phyloP scores from a whole-genome alignment of 2,888 invertebrate genomes.

The Orthosia gracilis region DNA sequence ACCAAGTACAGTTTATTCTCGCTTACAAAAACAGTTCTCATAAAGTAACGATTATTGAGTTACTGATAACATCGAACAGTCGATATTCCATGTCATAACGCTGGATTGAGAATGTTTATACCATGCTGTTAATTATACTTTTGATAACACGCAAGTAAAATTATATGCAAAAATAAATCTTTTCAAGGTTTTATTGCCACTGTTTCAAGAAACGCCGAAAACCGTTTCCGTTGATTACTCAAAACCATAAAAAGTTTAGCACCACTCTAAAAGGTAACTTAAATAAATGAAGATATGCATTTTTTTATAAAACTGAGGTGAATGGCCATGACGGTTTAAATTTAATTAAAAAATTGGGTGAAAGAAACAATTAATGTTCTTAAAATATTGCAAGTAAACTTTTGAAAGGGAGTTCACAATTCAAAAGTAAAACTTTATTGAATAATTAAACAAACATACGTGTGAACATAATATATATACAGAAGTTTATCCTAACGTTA shows the following conservation, averaged over 20 bases:
- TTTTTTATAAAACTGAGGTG: constrained; percentile 50
- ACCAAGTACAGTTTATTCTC: constrained; percentile 24
- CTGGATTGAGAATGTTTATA: constrained; percentile 11
- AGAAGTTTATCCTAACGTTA: neutral
- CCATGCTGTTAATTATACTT: constrained; percentile 29
- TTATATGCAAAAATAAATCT: constrained; percentile 53
- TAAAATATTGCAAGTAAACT: constrained; percentile 13
- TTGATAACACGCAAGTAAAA: constrained; percentile 17
- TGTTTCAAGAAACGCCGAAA: constrained; percentile 42
- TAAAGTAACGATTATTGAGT: constrained; percentile 35
- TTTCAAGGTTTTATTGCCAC: constrained; percentile 40
- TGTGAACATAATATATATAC: neutral
- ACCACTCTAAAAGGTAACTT: constrained; percentile 41
- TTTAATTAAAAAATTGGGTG: constrained; percentile 11
- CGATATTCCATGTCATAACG: constrained; percentile 23
- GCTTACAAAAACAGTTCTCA: constrained; percentile 39
- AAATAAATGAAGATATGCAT: constrained; percentile 60
- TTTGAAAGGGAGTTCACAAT: neutral
- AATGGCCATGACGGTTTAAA: constrained; percentile 38
- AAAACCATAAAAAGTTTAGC: constrained; percentile 54
- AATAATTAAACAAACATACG: neutral
- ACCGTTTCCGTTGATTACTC: constrained; percentile 35
- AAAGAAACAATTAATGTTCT: constrained; percentile 7
- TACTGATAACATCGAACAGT: constrained; percentile 37
- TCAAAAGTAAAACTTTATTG: neutral